These are phyloP conservation scores for Leptodactylus fuscus DNA, from an alignment of 2,113 vertebrate species.

Conservation along the genomic window DNA sequence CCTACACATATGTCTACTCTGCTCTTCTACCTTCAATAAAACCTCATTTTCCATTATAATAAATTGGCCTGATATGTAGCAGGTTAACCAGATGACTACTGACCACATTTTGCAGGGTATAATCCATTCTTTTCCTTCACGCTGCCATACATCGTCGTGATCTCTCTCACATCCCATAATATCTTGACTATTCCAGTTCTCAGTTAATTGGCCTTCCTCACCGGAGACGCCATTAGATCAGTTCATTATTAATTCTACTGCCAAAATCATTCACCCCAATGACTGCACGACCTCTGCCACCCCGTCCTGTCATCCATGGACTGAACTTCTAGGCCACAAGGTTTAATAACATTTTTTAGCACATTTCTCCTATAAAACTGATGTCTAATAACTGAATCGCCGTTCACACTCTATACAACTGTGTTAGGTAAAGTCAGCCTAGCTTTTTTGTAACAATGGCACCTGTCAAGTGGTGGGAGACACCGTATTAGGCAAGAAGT, in stretches of 20 bases:
- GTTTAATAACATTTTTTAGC: background rate
- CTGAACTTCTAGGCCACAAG: background rate
- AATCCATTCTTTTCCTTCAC: background rate
- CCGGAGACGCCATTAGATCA: background rate
- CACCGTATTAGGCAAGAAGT: too few species aligned
- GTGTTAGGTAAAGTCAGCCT: too few species aligned
- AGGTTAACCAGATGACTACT: too few species aligned
- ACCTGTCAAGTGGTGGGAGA: too few species aligned
- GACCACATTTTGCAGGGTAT: background rate
- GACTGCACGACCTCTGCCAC: background rate
- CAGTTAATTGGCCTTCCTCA: background rate
- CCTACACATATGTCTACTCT: too few species aligned
- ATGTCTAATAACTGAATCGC: too few species aligned
- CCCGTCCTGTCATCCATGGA: background rate
- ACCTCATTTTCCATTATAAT: too few species aligned
- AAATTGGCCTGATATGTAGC: too few species aligned
- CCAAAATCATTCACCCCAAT: background rate
- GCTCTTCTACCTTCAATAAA: too few species aligned
- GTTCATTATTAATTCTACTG: conserved; percentile 10
- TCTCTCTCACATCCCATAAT: background rate
- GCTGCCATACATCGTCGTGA: background rate
- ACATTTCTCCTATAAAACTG: background rate
- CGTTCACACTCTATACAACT: too few species aligned
- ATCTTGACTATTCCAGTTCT: background rate
- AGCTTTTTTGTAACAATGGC: too few species aligned